These are phyloP conservation scores for Diarsia brunnea DNA, from an alignment of 2,888 invertebrate species.

Conservation along the genomic window DNA sequence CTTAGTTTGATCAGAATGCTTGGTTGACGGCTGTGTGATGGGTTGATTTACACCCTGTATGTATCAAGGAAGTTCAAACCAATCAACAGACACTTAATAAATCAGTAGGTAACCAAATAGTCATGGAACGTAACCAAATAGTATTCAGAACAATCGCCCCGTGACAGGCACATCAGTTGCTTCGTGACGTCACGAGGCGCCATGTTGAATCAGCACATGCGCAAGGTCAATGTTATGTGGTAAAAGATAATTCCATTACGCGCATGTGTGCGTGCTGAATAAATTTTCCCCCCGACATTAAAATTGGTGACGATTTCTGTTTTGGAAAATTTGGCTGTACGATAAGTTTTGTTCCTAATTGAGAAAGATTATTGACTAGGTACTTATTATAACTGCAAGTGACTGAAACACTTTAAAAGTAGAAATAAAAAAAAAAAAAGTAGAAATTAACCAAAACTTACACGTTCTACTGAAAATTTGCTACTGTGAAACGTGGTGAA, in stretches of 20 bases:
- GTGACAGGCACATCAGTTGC: constrained; percentile 69
- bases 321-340: constrained; percentile 1
- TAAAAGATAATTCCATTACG: constrained; percentile 61
- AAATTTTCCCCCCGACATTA: constrained; percentile 35
- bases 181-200: constrained; percentile 65
- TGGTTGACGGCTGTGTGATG: too few relatives aligned
- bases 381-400: background rate
- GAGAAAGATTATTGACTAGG: background rate
- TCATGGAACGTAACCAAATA: background rate
- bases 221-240: constrained; percentile 79
- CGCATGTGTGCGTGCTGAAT: constrained; percentile 13
- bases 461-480: background rate
- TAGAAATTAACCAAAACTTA: background rate
- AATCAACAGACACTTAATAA: constrained; percentile 15
- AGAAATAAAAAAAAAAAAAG: too few relatives aligned
- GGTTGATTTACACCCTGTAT: too few relatives aligned
- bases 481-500: too few relatives aligned
- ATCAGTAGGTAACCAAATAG: constrained; percentile 5
- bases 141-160: constrained; percentile 54
- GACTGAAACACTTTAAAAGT: background rate
- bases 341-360: background rate
- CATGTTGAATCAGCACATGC: constrained; percentile 70
- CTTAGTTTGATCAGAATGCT: too few relatives aligned
- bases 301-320: constrained; percentile 7
- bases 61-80: background rate